Conservation (phyloP, 2,888 invertebrate species). For the Myopa tessellatipennis region DNA sequence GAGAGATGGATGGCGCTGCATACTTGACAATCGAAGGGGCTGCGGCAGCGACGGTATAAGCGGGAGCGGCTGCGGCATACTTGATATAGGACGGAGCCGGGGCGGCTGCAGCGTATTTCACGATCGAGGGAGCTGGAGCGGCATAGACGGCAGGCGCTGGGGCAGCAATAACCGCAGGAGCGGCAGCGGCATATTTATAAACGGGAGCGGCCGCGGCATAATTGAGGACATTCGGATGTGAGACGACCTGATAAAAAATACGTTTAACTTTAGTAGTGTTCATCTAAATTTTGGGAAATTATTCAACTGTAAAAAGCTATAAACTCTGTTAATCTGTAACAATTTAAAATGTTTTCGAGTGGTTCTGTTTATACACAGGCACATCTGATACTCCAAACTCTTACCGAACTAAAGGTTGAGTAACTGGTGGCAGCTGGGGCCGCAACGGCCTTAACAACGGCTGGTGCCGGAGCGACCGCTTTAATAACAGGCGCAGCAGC, state of each 20-base stretch:
- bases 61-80: conserved; percentile 47
- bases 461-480: conserved; percentile 57
- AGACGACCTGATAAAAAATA: conserved; percentile 53
- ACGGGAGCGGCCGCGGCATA: conserved; percentile 45
- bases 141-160: conserved; percentile 47
- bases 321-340: too few relatives aligned
- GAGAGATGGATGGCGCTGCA: conserved; percentile 52
- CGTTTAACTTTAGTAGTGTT: background rate
- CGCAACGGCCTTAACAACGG: conserved; percentile 56
- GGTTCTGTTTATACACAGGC: too few relatives aligned
- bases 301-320: too few relatives aligned
- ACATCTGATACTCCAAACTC: conserved; percentile 11
- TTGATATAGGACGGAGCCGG: conserved; percentile 42
- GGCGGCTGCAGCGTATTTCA: conserved; percentile 53
- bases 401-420: conserved; percentile 71
- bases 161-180: conserved; percentile 48
- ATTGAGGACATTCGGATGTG: conserved; percentile 50
- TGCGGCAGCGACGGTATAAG: conserved; percentile 44
- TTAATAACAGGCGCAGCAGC: conserved; percentile 56
- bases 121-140: conserved; percentile 51
- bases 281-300: too few relatives aligned
- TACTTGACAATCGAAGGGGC: conserved; percentile 49
- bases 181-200: conserved; percentile 41
- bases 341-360: too few relatives aligned
- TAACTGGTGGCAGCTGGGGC: conserved; percentile 73